Conservation (phyloP, 2,113 vertebrate species). For the Hemichromis elongatus region DNA sequence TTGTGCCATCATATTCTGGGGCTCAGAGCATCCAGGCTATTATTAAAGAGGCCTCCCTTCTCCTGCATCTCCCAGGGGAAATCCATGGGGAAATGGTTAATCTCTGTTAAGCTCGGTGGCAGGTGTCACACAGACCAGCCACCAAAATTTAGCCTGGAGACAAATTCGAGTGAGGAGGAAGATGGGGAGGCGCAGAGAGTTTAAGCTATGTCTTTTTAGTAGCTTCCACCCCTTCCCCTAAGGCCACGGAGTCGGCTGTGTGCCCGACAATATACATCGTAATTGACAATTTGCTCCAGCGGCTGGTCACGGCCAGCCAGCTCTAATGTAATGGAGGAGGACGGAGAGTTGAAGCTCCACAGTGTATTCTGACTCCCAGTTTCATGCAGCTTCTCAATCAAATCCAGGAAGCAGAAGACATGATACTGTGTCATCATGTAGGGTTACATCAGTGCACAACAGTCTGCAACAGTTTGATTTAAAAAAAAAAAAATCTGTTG, state of each 20-base stretch:
- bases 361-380: not conserved
- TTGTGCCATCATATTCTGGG: not conserved
- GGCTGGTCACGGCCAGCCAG: slow-evolving; percentile 43
- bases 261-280: slow-evolving; percentile 63
- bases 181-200: not conserved
- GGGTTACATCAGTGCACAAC: not conserved
- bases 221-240: not conserved
- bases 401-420: not conserved
- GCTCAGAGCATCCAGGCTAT: slow-evolving; percentile 12
- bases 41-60: slow-evolving; percentile 26
- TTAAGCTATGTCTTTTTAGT: not conserved
- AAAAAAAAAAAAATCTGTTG: not conserved
- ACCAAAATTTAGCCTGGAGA: slow-evolving; percentile 61
- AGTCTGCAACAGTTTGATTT: not conserved
- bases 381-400: not conserved
- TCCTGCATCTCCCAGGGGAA: slow-evolving; percentile 49
- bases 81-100: slow-evolving; percentile 54
- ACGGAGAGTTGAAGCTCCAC: slow-evolving; percentile 8
- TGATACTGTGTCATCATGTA: not conserved
- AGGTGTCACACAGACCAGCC: slow-evolving; percentile 60
- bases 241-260: slow-evolving; percentile 31
- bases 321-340: slow-evolving; percentile 53
- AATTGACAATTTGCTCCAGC: slow-evolving; percentile 67
- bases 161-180: slow-evolving; percentile 12
- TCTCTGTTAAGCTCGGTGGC: slow-evolving; percentile 55